phyloP scores from a whole-genome alignment of 1,140 invertebrate species.

The Ephestia elutella region DNA sequence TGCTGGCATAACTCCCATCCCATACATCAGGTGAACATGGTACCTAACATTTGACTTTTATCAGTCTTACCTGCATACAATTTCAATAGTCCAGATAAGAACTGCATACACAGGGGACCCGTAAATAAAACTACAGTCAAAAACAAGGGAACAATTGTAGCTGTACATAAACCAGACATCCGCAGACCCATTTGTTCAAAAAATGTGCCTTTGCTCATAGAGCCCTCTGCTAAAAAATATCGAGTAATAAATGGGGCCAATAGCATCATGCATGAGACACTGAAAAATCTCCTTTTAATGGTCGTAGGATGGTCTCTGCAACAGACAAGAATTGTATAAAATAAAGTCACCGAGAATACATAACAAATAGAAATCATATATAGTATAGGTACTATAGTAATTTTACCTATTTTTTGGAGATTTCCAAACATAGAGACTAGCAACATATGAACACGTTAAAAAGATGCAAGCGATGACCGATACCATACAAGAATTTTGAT shows the following conservation, averaged over 20 bases:
- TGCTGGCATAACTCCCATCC: no score
- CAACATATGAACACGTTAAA: conserved; percentile 84
- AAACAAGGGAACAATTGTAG: conserved; percentile 83
- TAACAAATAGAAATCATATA: neutral
- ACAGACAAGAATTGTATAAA: conserved; percentile 30
- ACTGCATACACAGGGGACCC: conserved; percentile 85
- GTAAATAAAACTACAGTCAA: conserved; percentile 90
- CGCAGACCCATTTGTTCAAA: conserved; percentile 86
- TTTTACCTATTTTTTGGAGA: conserved; percentile 83
- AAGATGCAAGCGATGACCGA: conserved; percentile 77
- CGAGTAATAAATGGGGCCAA: conserved; percentile 86
- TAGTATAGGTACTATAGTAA: no score
- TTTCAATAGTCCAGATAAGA: conserved; percentile 80
- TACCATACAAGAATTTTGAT: conserved; percentile 37
- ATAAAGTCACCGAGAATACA: neutral
- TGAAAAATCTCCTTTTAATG: conserved; percentile 90
- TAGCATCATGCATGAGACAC: conserved; percentile 86
- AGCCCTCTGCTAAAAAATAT: conserved; percentile 77
- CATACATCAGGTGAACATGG: no score
- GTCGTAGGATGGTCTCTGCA: conserved; percentile 90
- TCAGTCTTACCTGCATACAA: conserved; percentile 78
- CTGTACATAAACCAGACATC: conserved; percentile 82
- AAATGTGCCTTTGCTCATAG: conserved; percentile 78
- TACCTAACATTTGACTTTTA: no score
- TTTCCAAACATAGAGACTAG: conserved; percentile 89